A percentile compares a stretch with the other conserved stretches of the same genome.
These are phyloP conservation scores for Grus americana DNA, from an alignment of 2,113 vertebrate species.

Conservation along the genomic window DNA sequence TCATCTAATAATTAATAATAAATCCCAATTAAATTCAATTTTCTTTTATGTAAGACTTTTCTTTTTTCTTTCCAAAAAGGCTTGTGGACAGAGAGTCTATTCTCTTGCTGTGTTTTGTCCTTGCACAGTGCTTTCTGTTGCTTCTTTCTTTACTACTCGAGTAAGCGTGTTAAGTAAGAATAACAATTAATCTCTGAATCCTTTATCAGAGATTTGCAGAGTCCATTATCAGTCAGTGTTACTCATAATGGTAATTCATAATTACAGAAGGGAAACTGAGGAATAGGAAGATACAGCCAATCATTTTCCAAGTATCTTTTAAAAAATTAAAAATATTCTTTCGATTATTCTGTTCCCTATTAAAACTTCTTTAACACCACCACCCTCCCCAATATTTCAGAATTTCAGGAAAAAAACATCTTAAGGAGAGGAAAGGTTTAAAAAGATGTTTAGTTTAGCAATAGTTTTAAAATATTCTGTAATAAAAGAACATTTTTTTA, in stretches of 20 bases:
- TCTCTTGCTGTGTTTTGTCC: constrained; percentile 10
- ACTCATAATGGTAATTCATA: background rate
- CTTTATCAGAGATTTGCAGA: background rate
- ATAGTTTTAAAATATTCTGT: background rate
- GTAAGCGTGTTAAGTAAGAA: background rate
- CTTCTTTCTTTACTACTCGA: background rate
- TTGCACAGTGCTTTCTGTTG: background rate
- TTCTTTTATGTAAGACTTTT: background rate
- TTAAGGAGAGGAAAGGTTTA: background rate
- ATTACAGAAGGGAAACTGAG: background rate
- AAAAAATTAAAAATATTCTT: background rate
- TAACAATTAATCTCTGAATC: background rate
- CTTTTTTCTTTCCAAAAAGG: background rate
- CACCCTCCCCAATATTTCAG: fast-evolving
- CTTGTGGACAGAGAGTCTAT: background rate
- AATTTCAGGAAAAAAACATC: background rate
- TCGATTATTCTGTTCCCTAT: background rate
- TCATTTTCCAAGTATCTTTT: background rate
- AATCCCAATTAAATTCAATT: background rate
- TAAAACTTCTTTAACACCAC: background rate
- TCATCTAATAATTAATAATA: constrained; percentile 30
- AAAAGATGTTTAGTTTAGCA: background rate
- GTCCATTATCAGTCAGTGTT: background rate
- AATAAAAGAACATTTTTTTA: background rate
- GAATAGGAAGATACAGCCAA: background rate